Percentiles rank a stretch among this genome's conserved stretches.
Conservation (phyloP, 1,140 invertebrate species). For the Pseudoatta argentina region DNA sequence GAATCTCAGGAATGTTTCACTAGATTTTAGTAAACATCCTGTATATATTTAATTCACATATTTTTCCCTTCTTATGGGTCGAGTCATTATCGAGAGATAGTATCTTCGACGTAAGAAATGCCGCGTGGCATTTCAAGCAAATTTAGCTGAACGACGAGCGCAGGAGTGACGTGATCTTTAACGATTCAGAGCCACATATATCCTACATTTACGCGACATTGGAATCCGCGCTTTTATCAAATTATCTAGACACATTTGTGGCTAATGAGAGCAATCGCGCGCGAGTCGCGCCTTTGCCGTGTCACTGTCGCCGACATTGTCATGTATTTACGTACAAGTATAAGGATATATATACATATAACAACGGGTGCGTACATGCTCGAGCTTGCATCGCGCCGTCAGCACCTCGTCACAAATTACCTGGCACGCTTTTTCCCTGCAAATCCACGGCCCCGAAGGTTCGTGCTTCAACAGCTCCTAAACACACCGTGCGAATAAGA, state of each 20-base stretch:
- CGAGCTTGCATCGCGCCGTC: conserved; percentile 64
- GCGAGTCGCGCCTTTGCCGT: conserved; percentile 62
- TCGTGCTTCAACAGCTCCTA: conserved; percentile 78
- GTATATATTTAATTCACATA: conserved; percentile 10
- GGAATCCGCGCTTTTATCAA: conserved; percentile 82
- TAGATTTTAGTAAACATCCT: too few relatives aligned
- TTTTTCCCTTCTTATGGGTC: not conserved
- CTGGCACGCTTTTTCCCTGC: conserved; percentile 73
- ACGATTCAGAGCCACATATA: conserved; percentile 70
- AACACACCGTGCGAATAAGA: conserved; percentile 75
- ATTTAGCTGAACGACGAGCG: conserved; percentile 35
- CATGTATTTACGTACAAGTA: conserved; percentile 64
- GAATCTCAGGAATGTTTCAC: too few relatives aligned
- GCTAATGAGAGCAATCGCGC: conserved; percentile 78
- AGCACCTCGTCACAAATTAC: conserved; percentile 81
- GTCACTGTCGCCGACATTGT: conserved; percentile 27
- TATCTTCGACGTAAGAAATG: conserved; percentile 55
- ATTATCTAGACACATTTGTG: conserved; percentile 81
- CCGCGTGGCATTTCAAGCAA: conserved; percentile 56
- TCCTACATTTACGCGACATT: conserved; percentile 80
- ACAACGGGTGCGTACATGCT: conserved; percentile 48
- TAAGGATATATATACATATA: conserved; percentile 65
- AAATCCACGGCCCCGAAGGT: conserved; percentile 43
- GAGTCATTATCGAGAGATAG: not conserved
- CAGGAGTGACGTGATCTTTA: conserved; percentile 45